Conservation (phyloP, 2,113 vertebrate genomes). For the Chaenocephalus aceratus region DNA sequence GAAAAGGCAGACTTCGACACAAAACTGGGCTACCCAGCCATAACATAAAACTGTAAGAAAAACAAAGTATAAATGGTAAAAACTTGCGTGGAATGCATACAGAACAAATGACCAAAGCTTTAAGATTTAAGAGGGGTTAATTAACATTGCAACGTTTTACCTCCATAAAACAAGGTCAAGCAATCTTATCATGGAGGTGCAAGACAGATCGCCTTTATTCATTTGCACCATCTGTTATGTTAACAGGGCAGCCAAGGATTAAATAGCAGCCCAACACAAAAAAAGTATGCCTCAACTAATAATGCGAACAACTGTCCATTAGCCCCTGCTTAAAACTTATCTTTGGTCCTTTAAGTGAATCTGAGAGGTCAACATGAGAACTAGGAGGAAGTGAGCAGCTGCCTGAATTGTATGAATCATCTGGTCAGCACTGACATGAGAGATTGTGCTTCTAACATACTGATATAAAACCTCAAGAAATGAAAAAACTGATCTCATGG, state of each 20-base stretch:
- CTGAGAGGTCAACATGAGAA: slow-evolving; percentile 84
- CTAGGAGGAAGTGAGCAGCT: slow-evolving; percentile 81
- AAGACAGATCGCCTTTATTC: slow-evolving; percentile 71
- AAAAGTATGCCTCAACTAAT: slow-evolving; percentile 70
- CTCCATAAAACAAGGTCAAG: slow-evolving; percentile 64
- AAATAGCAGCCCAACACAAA: slow-evolving; percentile 85
- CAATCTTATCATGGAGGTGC: slow-evolving; percentile 60
- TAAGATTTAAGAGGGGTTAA: slow-evolving; percentile 89
- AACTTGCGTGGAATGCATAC: slow-evolving; percentile 86
- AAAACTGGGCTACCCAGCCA: slow-evolving; percentile 78
- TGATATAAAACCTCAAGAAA: slow-evolving; percentile 69
- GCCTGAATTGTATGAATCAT: slow-evolving; percentile 76
- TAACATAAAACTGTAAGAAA: slow-evolving; percentile 77
- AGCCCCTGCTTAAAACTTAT: slow-evolving; percentile 88
- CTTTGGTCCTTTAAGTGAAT: slow-evolving; percentile 89
- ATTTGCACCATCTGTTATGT: slow-evolving; percentile 80
- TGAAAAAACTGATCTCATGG: slow-evolving; percentile 70
- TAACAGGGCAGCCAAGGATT: slow-evolving; percentile 81
- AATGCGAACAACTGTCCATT: slow-evolving; percentile 80
- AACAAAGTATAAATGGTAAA: slow-evolving; percentile 82
- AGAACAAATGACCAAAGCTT: slow-evolving; percentile 86
- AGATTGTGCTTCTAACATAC: slow-evolving; percentile 85
- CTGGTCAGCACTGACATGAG: slow-evolving; percentile 83
- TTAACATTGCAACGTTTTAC: slow-evolving; percentile 78
- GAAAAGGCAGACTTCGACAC: slow-evolving; percentile 79